Evolutionary conservation across 1,140 invertebrate species (phyloP), one percentile per base, ranked within the genome.

Genomic region (Glossosoma conforme): DNA sequence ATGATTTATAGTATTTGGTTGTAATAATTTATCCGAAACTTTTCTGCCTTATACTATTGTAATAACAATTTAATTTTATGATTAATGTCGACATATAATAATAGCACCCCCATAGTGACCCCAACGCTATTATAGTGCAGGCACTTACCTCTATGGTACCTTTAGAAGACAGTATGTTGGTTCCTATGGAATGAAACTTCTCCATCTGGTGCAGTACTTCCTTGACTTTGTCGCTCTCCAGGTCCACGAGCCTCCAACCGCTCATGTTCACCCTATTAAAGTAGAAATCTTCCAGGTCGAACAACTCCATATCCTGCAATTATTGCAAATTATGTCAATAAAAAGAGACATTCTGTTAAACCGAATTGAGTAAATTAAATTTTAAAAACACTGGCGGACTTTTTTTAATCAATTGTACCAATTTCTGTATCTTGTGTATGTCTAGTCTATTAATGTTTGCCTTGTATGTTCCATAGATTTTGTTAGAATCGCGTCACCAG

Each of bases 201-300:
- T 92, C 86, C 88, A 95, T 94, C 58, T 92, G 85, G 56, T 84
- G 79, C 8, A 94, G 76, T 2, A 84, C 77, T 49, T 89, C 84
- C 49, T 78, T 76, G 18, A 92, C 88, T 60, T 82, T 81, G 30
- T 81, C 76, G 43, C 88, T 83, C 18, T 85, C 85, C 1, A 86
- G 77, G 67, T 93, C 89, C 2, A 93, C 88, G 45, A 95, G 70
- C 42, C 91, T 77, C 72, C 90, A 95, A 4, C 90, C 88, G 30
- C 91, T 94, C 74, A 95, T 93, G 68, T 95, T 95, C 10, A 94
- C 91, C 46, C 85, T 85, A 70, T 94, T 94, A 74, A 94, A 93
- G 64, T 90, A 91, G 71, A 95, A 94, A 66, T 95, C 91, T 70
- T 94, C 91, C 46, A 95, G 69, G 69, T 94, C 90, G 61, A 93